phyloP scores from a whole-genome alignment of 2,113 vertebrate genomes.

The Upupa epops region DNA sequence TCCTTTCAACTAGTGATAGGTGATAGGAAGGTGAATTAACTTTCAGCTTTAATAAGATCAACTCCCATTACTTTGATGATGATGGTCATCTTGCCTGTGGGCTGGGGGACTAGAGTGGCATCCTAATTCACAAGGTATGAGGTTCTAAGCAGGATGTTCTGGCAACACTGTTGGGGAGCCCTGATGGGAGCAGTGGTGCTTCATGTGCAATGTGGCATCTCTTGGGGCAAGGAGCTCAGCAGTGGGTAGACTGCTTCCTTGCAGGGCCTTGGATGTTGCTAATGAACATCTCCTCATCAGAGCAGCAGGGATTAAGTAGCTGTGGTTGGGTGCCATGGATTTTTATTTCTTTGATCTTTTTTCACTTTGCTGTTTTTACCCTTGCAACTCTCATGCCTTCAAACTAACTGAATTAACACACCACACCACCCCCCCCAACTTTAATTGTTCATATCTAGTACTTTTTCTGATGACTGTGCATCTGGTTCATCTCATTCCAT shows the following conservation, averaged over 20 bases:
- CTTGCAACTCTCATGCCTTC: background rate
- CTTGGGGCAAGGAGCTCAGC: background rate
- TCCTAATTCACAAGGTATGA: accelerated
- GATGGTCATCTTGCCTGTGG: background rate
- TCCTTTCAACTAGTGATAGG: background rate
- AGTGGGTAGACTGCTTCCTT: background rate
- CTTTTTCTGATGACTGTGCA: background rate
- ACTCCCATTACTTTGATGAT: too few species aligned
- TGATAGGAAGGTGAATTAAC: background rate
- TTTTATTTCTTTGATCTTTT: background rate
- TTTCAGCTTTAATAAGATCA: background rate
- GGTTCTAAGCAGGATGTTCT: background rate
- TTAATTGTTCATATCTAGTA: background rate
- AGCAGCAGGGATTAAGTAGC: background rate
- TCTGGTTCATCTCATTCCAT: background rate
- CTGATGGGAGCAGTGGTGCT: accelerated
- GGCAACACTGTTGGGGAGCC: accelerated
- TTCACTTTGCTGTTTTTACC: background rate
- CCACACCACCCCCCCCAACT: too few species aligned
- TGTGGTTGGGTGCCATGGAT: background rate
- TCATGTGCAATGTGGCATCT: accelerated
- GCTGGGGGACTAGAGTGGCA: background rate
- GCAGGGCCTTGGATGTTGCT: background rate
- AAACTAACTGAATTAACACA: background rate
- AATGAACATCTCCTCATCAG: accelerated